Evolutionary conservation across 2,113 vertebrate genomes (phyloP), one percentile per base, ranked within the genome.

Genomic region (Mixornis gularis): DNA sequence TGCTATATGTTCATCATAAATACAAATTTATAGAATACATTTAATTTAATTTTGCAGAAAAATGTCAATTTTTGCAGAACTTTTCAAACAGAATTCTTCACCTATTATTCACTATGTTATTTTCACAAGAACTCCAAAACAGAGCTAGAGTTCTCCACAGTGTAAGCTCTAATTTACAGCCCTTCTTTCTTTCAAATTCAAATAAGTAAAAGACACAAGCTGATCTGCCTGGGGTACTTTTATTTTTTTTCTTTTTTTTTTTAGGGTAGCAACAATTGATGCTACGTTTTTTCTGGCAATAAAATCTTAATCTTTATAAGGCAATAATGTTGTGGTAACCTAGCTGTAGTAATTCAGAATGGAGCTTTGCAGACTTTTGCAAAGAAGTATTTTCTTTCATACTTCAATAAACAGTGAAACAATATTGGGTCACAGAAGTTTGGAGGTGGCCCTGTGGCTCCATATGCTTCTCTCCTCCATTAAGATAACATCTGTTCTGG

Each of bases 401-500:
- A 90, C 19, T 82, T 89, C 22, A 52, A 40, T 60, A 78, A 93
- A 87, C 66, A 86, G 66, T 17, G 13, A 96, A 85, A 27, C 60
- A 81, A 66, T 77, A 93, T 25, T 48, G 17, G 70, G 80, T 86
- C 71, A 83, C 76, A 85, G 64, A 95, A 96, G 83, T 96, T 95
- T 92, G 86, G 71, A 96, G 68, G 94, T 94, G 92, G 90, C 83
- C 95, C 80, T 93, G 66, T 94, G 88, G 95, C 89, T 97, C 93
- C 90, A 66, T 79, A 93, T 85, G 89, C 44, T 95, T 95, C 72
- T 85, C 44, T 93, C 62, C 93, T 94, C 82, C 83, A 98, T 97
- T 97, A 97, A 97, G 92, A 70, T 90, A 97, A 97, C 92, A 97
- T 95, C 93, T 98, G 95, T 93, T 96, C 91, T 96, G 94, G 73